Evolutionary conservation across 2,888 invertebrate species (phyloP).

Genomic region (Aquatica leii): DNA sequence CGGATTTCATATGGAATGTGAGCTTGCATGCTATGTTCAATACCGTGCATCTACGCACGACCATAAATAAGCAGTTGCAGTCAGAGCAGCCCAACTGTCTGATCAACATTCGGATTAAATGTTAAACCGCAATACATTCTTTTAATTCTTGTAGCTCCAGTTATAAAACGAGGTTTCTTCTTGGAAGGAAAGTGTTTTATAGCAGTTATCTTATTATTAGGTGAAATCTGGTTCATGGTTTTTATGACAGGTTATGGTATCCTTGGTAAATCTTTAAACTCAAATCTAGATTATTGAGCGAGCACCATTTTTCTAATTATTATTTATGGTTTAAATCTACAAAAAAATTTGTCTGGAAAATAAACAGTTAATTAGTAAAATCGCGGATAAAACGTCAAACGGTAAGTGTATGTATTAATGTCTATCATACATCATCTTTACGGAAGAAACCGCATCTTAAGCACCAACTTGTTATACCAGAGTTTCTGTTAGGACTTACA

Average conservation of each 20-base stretch:
- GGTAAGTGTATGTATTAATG: conserved; percentile 2
- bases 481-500: background rate
- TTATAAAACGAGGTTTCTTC: conserved; percentile 48
- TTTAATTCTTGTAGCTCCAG: conserved; percentile 53
- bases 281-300: no score
- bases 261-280: no score
- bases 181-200: conserved; percentile 43
- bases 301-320: no score
- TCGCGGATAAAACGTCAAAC: conserved; percentile 3
- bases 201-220: conserved; percentile 26
- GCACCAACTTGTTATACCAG: background rate
- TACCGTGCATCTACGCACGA: conserved; percentile 50
- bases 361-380: conserved; percentile 1
- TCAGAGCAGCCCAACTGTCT: conserved; percentile 48
- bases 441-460: conserved; percentile 3
- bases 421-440: background rate
- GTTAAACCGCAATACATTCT: conserved; percentile 57
- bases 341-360: background rate
- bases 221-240: conserved; percentile 32
- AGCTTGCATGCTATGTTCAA: conserved; percentile 49
- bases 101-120: conserved; percentile 57
- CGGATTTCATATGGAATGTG: conserved; percentile 52
- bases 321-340: no score
- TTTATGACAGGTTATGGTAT: no score
- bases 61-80: conserved; percentile 50